phyloP scores from a whole-genome alignment of 2,797 vertebrate species.

The Falco columbarius region DNA sequence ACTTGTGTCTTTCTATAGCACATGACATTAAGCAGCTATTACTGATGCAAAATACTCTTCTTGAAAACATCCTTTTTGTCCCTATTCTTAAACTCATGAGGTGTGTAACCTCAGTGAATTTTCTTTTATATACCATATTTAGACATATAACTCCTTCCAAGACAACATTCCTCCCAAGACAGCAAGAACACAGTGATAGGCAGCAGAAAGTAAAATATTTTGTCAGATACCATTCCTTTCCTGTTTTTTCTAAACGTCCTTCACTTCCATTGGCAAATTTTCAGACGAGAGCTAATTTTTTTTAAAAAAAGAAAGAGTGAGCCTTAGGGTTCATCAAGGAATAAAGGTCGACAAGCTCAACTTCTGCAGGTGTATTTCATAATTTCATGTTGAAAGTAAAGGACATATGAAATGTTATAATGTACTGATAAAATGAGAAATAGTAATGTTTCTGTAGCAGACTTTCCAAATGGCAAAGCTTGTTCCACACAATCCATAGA shows the following conservation, averaged over 20 bases:
- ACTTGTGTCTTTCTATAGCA: neutral
- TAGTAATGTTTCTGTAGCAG: neutral
- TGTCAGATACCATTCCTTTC: neutral
- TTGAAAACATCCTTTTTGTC: neutral
- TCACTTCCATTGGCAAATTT: neutral
- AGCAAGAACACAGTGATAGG: neutral
- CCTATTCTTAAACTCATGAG: neutral
- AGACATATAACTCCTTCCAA: neutral
- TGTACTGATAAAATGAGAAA: neutral
- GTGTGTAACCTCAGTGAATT: neutral
- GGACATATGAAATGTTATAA: neutral
- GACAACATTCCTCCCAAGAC: neutral
- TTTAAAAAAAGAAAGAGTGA: neutral
- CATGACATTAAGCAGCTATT: neutral
- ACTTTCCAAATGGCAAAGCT: neutral
- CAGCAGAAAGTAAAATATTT: slow-evolving; percentile 1
- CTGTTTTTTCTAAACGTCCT: neutral
- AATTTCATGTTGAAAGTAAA: neutral
- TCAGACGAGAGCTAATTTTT: neutral
- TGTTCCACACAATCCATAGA: neutral
- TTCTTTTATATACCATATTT: neutral
- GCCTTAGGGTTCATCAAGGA: neutral
- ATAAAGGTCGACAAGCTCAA: neutral
- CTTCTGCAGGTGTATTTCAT: neutral
- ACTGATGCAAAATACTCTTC: neutral